Conservation (phyloP, 1,140 invertebrate species). For the Drosophila punjabiensis region DNA sequence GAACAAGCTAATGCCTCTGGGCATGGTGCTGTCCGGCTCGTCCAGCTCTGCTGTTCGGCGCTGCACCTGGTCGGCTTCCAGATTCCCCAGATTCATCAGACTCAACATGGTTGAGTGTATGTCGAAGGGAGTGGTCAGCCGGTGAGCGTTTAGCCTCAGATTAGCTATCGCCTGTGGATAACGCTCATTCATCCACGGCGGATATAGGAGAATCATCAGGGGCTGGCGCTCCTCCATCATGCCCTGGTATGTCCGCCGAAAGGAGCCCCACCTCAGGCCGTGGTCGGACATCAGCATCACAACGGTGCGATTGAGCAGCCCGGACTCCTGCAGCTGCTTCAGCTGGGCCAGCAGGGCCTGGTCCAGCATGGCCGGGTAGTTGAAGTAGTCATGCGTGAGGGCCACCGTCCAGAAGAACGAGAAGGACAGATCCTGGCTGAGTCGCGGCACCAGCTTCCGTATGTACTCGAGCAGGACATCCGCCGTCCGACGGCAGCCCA, state of each 20-base stretch:
- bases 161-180: constrained; percentile 89
- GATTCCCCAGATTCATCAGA: constrained; percentile 86
- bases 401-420: constrained; percentile 43
- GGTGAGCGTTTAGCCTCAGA: constrained; percentile 89
- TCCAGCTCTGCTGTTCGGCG: constrained; percentile 58
- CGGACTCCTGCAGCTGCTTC: constrained; percentile 29
- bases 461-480: constrained; percentile 86
- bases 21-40: constrained; percentile 63
- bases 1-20: constrained; percentile 91
- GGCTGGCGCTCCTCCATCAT: constrained; percentile 95
- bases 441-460: constrained; percentile 89
- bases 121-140: constrained; percentile 93
- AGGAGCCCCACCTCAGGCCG: constrained; percentile 93
- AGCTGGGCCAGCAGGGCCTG: constrained; percentile 16
- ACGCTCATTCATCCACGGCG: constrained; percentile 89
- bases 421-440: constrained; percentile 32
- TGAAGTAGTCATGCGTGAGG: constrained; percentile 79
- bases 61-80: constrained; percentile 73
- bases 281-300: constrained; percentile 96
- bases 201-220: constrained; percentile 91
- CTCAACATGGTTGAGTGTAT: constrained; percentile 90
- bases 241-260: constrained; percentile 90
- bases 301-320: constrained; percentile 87
- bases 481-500: constrained; percentile 85
- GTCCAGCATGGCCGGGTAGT: constrained; percentile 36